Base-by-base conservation (phyloP, 2,888 invertebrate genomes). In the Willowsia nigromaculata region DNA sequence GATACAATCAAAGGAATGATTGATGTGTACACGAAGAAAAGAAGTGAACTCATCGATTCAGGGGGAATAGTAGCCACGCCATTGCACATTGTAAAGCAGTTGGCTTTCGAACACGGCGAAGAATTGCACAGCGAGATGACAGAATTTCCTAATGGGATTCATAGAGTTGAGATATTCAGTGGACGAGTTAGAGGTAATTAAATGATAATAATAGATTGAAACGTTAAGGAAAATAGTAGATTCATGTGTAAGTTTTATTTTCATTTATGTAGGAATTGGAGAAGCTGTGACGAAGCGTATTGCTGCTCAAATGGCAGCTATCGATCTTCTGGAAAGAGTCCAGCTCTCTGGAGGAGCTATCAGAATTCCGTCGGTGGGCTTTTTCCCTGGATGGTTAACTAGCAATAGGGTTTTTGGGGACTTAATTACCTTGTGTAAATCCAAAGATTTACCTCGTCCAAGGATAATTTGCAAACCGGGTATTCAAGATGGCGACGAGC, bases 221-320 rank as follows among this genome's bases (percentile, higher is more conserved):
- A 53, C n/a, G n/a, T n/a, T n/a, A n/a, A n/a, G n/a, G 2, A 33
- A 80, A 40, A 13, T 47, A 13, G 7, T 5, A 2, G 47, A 13
- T 47, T 47, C 47, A 13, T n/a, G n/a, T n/a, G n/a, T n/a, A n/a
- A n/a, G n/a, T n/a, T n/a, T n/a, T n/a, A n/a, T n/a, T n/a, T 15
- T 47, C 47, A 62, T 40, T 59, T 53, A 40, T 59, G n/a, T 65
- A 91, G 92, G 92, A 1, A 30, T 90, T 74, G 92, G 91, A 9
- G 91, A 92, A 84, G 85, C 89, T 1, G 13, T 83, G 5, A 87
- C 80, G 1, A 85, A 85, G 53, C 53, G 82, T 25, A 71, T 91
- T 25, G 91, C 91, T 3, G 33, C 71, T 13, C 91, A 92, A 78
- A 76, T 92, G 85, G 91, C 92, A 50, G 90, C 92, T 11, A 85